A percentile compares a stretch with the other conserved stretches of the same genome.
Conservation (phyloP, 2,113 vertebrate genomes). For the Ameiurus melas region DNA sequence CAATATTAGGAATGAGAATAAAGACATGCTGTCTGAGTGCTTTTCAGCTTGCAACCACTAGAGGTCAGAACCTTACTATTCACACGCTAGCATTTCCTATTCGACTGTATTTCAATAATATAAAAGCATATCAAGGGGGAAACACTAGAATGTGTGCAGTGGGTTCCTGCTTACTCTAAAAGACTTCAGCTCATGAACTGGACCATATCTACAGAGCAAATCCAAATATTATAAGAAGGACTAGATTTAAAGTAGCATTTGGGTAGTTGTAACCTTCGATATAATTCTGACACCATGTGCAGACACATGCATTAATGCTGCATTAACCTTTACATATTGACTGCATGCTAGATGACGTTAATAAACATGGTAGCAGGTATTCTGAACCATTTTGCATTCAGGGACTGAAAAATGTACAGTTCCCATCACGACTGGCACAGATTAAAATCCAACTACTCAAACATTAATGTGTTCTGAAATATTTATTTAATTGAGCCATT, state of each 20-base stretch:
- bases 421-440: not conserved
- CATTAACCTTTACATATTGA: not conserved
- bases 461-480: not conserved
- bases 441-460: not conserved
- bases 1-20: not conserved
- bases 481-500: not conserved
- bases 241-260: not conserved
- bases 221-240: not conserved
- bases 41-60: not conserved
- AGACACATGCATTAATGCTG: too few relatives aligned
- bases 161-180: not conserved
- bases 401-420: not conserved
- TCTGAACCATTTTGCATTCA: not conserved
- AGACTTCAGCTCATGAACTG: not conserved
- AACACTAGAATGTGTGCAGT: not conserved
- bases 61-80: not conserved
- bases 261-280: not conserved
- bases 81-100: not conserved
- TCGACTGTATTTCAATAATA: not conserved
- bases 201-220: not conserved
- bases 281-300: not conserved
- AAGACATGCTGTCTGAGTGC: fast-evolving
- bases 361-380: not conserved
- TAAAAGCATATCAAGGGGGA: not conserved
- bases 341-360: not conserved